phyloP scores from a whole-genome alignment of 1,140 invertebrate genomes.

The Holotrichia oblita region DNA sequence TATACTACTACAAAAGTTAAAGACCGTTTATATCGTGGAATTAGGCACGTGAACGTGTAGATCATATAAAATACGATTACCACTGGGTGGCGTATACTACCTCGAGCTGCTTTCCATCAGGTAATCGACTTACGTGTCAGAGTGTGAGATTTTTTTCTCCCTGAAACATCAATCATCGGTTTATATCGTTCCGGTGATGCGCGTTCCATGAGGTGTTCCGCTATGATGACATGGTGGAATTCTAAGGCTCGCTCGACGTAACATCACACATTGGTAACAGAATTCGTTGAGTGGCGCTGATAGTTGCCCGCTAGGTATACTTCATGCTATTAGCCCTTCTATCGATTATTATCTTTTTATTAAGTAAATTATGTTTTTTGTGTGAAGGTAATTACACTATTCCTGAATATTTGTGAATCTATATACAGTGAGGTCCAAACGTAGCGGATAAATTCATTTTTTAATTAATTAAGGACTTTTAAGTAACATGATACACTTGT shows the following conservation, averaged over 20 bases:
- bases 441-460: too few species aligned
- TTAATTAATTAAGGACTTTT: too few species aligned
- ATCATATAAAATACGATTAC: conserved; percentile 28
- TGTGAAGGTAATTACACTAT: background rate
- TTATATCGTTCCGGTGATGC: conserved; percentile 27
- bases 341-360: background rate
- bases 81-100: conserved; percentile 5
- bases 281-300: background rate
- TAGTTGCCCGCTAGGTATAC: background rate
- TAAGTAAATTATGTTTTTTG: background rate
- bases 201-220: conserved; percentile 26
- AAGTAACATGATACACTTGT: too few species aligned
- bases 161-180: conserved; percentile 24
- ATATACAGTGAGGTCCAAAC: too few species aligned
- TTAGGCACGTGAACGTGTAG: background rate
- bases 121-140: conserved; percentile 21
- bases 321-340: background rate
- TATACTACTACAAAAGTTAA: background rate
- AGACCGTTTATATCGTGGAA: background rate
- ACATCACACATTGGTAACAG: background rate
- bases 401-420: too few species aligned
- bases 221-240: conserved; percentile 20
- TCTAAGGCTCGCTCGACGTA: background rate
- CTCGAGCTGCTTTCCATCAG: background rate
- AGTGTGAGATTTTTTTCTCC: conserved; percentile 26